Conservation (phyloP, 2,113 vertebrate genomes). For the Rhinopomastus cyanomelas region DNA sequence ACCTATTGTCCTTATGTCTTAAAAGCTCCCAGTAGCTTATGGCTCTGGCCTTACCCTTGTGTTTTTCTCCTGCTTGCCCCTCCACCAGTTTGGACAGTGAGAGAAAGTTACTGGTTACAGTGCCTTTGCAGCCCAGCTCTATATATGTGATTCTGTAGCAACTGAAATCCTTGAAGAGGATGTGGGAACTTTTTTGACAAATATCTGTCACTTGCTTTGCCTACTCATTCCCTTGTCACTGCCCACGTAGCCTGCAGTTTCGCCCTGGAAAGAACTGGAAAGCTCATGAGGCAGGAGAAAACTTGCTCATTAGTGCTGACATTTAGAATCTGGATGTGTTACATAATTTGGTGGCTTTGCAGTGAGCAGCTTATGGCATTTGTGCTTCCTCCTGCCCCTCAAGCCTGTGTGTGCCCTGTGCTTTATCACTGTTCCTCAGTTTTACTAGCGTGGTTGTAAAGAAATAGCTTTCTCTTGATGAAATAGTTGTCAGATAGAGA, state of each 20-base stretch:
- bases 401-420: neutral
- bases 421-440: neutral
- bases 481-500: neutral
- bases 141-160: conserved; percentile 27
- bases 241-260: conserved; percentile 16
- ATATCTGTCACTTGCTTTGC: conserved; percentile 53
- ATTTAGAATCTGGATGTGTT: conserved; percentile 45
- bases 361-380: neutral
- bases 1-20: neutral
- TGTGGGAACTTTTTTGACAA: conserved; percentile 42
- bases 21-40: neutral
- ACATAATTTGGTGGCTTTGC: neutral
- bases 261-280: neutral
- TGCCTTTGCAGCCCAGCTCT: neutral
- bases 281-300: neutral
- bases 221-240: conserved; percentile 28
- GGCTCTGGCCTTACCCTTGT: neutral
- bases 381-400: neutral
- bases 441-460: neutral
- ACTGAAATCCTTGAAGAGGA: neutral
- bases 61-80: neutral
- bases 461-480: neutral
- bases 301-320: neutral
- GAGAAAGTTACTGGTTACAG: neutral
- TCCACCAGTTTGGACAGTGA: neutral